Evolutionary conservation across 2,797 vertebrate species (phyloP).

Genomic region (Intellagama lesueurii): DNA sequence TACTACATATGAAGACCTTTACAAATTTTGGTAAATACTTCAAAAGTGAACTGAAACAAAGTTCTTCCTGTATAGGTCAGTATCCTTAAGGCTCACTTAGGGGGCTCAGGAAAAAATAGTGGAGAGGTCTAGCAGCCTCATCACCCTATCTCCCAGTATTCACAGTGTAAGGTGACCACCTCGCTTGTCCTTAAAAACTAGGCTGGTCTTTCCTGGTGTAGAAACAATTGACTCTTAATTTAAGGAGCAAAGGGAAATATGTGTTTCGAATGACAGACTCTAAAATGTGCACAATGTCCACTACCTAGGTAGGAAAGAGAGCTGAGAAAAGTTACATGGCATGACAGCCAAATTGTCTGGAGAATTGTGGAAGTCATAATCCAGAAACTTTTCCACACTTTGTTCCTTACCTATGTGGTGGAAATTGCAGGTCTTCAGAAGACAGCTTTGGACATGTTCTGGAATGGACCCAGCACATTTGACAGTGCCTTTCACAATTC

Average conservation of each 20-base stretch:
- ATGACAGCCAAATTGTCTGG: background rate
- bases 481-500: background rate
- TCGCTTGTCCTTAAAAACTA: background rate
- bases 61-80: background rate
- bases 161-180: too few species aligned
- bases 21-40: background rate
- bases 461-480: background rate
- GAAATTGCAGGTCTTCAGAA: background rate
- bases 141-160: background rate
- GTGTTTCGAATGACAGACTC: too few species aligned
- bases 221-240: background rate
- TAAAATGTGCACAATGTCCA: too few species aligned
- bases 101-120: background rate
- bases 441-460: conserved; percentile 13
- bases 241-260: background rate
- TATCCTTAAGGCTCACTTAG: background rate
- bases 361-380: background rate
- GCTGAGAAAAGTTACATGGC: too few species aligned
- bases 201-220: background rate
- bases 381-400: background rate
- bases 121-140: background rate
- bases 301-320: too few species aligned
- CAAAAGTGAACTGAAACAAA: background rate
- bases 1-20: background rate
- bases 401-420: background rate